Conservation (phyloP, 2,113 vertebrate species). For the Condylura cristata region DNA sequence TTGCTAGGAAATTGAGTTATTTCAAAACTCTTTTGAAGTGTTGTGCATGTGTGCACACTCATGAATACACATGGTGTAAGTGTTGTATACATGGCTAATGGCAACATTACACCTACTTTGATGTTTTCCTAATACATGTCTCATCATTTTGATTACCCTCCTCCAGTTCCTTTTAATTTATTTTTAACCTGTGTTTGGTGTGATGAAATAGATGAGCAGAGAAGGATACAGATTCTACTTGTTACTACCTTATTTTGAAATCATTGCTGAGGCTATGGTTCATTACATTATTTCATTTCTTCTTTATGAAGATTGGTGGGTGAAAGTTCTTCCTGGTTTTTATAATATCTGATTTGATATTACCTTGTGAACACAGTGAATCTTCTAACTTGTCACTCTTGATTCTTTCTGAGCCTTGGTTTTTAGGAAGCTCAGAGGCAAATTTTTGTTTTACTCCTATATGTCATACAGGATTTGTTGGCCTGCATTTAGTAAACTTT, state of each 20-base stretch:
- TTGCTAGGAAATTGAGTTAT: not conserved
- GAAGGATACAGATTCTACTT: not conserved
- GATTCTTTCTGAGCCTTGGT: constrained; percentile 28
- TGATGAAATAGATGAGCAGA: not conserved
- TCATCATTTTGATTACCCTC: not conserved
- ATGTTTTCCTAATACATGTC: not conserved
- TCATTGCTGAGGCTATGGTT: not conserved
- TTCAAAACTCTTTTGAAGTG: constrained; percentile 1
- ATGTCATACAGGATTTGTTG: not conserved
- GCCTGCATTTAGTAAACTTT: not conserved
- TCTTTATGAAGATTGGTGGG: not conserved
- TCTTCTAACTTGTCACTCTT: not conserved
- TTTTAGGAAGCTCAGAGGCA: not conserved
- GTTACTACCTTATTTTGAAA: not conserved
- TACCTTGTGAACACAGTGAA: not conserved
- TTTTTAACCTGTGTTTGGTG: not conserved
- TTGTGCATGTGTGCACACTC: not conserved
- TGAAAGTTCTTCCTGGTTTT: constrained; percentile 5
- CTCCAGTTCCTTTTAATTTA: not conserved
- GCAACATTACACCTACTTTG: not conserved
- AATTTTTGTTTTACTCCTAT: constrained; percentile 9
- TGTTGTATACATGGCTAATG: not conserved
- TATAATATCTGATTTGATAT: not conserved
- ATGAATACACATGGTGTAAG: not conserved
- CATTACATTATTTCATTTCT: not conserved